Base-by-base conservation (phyloP, 2,113 vertebrate species). In the Condylura cristata region DNA sequence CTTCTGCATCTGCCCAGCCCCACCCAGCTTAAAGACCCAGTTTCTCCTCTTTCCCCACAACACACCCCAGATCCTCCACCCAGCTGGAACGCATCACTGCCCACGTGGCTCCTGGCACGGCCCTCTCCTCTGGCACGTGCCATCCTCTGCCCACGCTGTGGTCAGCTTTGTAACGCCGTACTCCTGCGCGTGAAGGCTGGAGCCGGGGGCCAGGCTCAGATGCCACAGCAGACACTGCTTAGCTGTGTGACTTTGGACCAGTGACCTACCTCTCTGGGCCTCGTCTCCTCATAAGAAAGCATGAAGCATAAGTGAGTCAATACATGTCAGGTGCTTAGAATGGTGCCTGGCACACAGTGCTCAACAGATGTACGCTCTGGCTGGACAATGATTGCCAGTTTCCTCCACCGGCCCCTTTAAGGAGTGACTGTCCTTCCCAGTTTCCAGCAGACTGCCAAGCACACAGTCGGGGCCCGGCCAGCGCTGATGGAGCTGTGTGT, bases 21-120 rank as follows among this genome's bases (percentile, higher is more conserved):
- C 46, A 12, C 3, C 26, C 4, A 8, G 46, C 22, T 37, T 0
- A 1, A n/a, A 22, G 17, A 1, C 61, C 37, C 9, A 1, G 1
- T 6, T 8, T 41, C 65, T 51, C 74, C 65, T 24, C 41, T 60
- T 16, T 22, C 26, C 41, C 71, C 1, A 8, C 6, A 1, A 68
- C 51, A 18, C 4, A 17, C 0, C 32, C 75, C 32, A 37, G 37
- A 9, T 13, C 72, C 51, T 41, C 20, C 46, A 37, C 0, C 4
- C 28, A 12, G 5, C 4, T 6, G 1, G 83, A 32, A 32, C 51
- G 1, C 53, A 22, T 1, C 2, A 0, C 71, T 24, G 5, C 22
- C n/a, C 48, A 20, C 44, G 14, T 14, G 8, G 66, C 6, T 41
- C 86, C 6, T 16, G 2, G 4, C 34, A 26, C 9, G 3, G 32